Evolutionary conservation across 2,888 invertebrate species (phyloP).

Genomic region (Hyposoter didymator): DNA sequence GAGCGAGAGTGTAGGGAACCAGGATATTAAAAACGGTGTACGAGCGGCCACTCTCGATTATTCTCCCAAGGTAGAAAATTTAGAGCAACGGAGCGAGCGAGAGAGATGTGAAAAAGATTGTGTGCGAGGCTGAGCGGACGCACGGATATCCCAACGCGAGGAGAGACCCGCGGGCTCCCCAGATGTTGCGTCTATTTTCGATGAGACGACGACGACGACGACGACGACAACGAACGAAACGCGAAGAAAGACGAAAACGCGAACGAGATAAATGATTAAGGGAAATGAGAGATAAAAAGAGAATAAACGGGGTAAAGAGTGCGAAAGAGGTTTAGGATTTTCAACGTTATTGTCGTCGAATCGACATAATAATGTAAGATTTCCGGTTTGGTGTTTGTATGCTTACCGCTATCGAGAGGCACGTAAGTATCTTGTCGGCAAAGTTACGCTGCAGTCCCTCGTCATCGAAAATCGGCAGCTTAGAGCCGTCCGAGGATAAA

Average conservation of each 20-base stretch:
- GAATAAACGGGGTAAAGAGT: neutral
- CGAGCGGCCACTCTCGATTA: constrained; percentile 43
- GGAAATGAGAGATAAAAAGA: constrained; percentile 8
- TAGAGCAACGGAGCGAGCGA: constrained; percentile 39
- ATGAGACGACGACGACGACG: constrained; percentile 58
- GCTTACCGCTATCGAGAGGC: constrained; percentile 82
- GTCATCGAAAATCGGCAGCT: constrained; percentile 91
- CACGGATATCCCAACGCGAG: constrained; percentile 58
- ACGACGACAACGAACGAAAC: constrained; percentile 6
- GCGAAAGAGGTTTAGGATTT: neutral
- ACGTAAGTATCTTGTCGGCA: constrained; percentile 87
- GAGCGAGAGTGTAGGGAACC: constrained; percentile 49
- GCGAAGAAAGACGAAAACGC: constrained; percentile 21
- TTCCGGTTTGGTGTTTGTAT: constrained; percentile 34
- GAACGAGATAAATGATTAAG: constrained; percentile 24
- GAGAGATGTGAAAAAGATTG: constrained; percentile 38
- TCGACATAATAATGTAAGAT: constrained; percentile 18
- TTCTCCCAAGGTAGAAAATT: constrained; percentile 38
- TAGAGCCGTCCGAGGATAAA: constrained; percentile 92
- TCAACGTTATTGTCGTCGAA: constrained; percentile 3
- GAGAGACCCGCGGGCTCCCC: constrained; percentile 70
- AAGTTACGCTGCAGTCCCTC: constrained; percentile 89
- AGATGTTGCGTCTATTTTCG: constrained; percentile 75
- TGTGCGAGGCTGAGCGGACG: constrained; percentile 32
- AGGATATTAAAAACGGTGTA: constrained; percentile 52